Percentiles rank a stretch among this genome's conserved stretches.
Evolutionary conservation across 2,113 vertebrate genomes (phyloP).

Genomic region (Carassius auratus): DNA sequence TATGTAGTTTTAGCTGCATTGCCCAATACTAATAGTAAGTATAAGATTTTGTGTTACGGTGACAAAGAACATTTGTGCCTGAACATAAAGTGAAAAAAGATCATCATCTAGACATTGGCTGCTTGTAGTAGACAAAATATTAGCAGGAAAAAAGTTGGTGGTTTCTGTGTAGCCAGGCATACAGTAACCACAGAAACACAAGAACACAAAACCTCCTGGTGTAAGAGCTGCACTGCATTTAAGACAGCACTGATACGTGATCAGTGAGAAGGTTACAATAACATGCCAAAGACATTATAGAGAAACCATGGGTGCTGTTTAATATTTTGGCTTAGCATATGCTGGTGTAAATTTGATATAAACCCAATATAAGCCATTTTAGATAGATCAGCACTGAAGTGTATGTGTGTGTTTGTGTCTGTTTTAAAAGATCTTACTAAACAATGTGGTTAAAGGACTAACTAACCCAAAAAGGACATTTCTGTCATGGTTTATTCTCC

Average conservation of each 20-base stretch:
- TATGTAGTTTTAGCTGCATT: not conserved
- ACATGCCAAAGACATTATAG: conserved; percentile 13
- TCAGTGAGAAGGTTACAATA: not conserved
- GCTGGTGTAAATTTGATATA: conserved; percentile 35
- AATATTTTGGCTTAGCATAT: conserved; percentile 14
- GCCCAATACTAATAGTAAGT: not conserved
- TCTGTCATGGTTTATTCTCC: not conserved
- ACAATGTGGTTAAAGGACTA: not conserved
- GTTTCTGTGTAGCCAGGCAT: not conserved
- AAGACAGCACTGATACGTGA: not conserved
- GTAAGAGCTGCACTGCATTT: not conserved
- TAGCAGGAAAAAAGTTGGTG: not conserved
- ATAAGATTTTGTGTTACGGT: not conserved
- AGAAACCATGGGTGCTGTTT: not conserved
- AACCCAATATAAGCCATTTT: conserved; percentile 28
- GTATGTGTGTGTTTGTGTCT: not conserved
- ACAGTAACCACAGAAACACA: conserved; percentile 3
- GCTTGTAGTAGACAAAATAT: conserved; percentile 23
- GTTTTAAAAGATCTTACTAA: not conserved
- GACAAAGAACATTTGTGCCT: not conserved
- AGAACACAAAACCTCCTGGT: conserved; percentile 5
- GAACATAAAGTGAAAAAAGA: not conserved
- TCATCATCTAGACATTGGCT: conserved; percentile 7
- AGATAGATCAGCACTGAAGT: conserved; percentile 14
- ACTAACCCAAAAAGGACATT: not conserved